Percentiles rank a stretch among this genome's conserved stretches.
These are phyloP conservation scores for Oligia latruncula DNA, from an alignment of 2,888 invertebrate genomes.

Conservation along the genomic window DNA sequence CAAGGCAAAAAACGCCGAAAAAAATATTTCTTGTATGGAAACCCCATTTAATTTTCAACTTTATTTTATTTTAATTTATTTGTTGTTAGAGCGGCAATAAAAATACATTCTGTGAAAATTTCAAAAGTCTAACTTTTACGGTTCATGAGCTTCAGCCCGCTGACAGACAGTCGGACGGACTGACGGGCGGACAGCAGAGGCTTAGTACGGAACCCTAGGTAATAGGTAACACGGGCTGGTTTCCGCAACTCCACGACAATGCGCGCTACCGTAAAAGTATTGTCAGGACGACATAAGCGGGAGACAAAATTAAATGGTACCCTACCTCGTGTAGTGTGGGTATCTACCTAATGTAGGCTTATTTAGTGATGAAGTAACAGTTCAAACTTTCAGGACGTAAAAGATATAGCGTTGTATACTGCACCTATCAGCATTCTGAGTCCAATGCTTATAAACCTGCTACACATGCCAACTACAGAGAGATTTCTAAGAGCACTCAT, in stretches of 20 bases:
- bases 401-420: conserved; percentile 89
- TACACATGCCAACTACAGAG: conserved; percentile 91
- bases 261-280: neutral
- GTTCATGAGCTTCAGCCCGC: neutral
- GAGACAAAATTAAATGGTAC: neutral
- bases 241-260: too few species aligned
- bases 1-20: neutral
- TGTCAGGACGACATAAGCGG: neutral
- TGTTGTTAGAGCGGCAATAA: neutral
- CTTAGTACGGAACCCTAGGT: neutral
- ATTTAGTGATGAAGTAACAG: neutral
- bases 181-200: neutral
- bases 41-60: neutral
- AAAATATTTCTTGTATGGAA: neutral
- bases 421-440: conserved; percentile 89
- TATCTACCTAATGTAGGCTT: neutral
- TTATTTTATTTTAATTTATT: neutral
- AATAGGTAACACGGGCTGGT: too few species aligned
- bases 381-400: conserved; percentile 80
- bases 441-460: conserved; percentile 90
- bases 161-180: neutral
- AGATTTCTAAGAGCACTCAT: conserved; percentile 91
- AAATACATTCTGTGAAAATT: neutral
- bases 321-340: neutral
- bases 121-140: neutral